Evolutionary conservation across 2,888 invertebrate genomes (phyloP), one percentile per base, ranked within the genome.

Genomic region (Dimorphilus gyrociliatus): DNA sequence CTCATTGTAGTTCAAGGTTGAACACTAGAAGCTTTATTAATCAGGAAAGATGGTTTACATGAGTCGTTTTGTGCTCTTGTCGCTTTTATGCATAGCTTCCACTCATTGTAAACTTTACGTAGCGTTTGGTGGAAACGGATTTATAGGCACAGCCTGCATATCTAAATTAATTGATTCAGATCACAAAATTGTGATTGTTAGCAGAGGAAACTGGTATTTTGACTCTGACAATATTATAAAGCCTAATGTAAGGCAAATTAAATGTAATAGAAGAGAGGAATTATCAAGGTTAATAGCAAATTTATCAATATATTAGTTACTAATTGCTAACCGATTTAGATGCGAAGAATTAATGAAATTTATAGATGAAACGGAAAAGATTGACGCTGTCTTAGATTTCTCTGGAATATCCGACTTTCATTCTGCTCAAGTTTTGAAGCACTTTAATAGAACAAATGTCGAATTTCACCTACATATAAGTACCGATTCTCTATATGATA

Each of bases 401-500:
- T n/a, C n/a, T n/a, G n/a, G n/a, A n/a, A n/a, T n/a, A n/a, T n/a
- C n/a, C n/a, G n/a, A n/a, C n/a, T n/a, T n/a, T n/a, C n/a, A n/a
- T n/a, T n/a, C n/a, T n/a, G n/a, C n/a, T n/a, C n/a, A n/a, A n/a
- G n/a, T n/a, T n/a, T n/a, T n/a, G n/a, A n/a, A n/a, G n/a, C n/a
- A n/a, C 16, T 34, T 65, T 2, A 36, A 48, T 12, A 51, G 48
- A 12, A 55, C 54, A 34, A n/a, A n/a, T 17, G 47, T 53, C 10
- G 46, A 48, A 18, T 35, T 58, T 5, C 67, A 67, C 34, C 48
- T 67, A 7, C 60, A 57, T 41, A 62, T 67, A 27, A 65, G 65
- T 38, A 57, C 62, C 0, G 67, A 66, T 42, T 64, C 64, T 3
- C 59, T 66, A 2, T 66, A 67, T 39, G 66, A 67, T 40, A 65